These are phyloP conservation scores for Anthopleura sola DNA, from an alignment of 64 coral and sea anemone species.

Conservation along the genomic window DNA sequence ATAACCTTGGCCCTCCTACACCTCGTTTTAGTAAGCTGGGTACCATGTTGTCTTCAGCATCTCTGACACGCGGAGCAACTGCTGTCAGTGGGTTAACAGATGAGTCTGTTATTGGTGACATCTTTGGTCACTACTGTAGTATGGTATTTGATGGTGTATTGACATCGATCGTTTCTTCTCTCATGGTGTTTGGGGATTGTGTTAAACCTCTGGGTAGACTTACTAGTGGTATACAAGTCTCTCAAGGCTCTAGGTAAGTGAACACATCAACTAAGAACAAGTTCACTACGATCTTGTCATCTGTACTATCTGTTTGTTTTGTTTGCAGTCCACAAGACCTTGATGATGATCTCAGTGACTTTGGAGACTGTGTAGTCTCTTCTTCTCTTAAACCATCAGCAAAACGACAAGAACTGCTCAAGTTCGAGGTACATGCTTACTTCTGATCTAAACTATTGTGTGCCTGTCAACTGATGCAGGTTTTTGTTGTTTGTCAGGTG, in stretches of 20 bases:
- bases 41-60: constrained; percentile 64
- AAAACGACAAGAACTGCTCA: constrained; percentile 44
- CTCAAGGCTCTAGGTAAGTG: constrained; percentile 2
- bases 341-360: constrained; percentile 33
- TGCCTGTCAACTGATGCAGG: not conserved
- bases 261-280: not conserved
- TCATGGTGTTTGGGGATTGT: constrained; percentile 81
- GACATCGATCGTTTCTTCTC: constrained; percentile 65
- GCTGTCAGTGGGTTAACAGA: constrained; percentile 94
- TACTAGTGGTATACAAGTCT: constrained; percentile 67
- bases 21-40: constrained; percentile 67
- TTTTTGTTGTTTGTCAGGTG: constrained; percentile 32
- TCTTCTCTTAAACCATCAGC: not conserved
- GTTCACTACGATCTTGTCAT: too few relatives aligned
- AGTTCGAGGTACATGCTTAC: constrained; percentile 33
- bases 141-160: constrained; percentile 85
- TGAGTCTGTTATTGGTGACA: constrained; percentile 95
- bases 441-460: not conserved
- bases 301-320: not conserved
- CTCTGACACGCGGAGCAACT: constrained; percentile 57
- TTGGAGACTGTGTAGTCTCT: not conserved
- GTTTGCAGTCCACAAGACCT: constrained; percentile 7
- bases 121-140: constrained; percentile 94
- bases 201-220: constrained; percentile 72
- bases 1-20: constrained; percentile 27